Conservation (phyloP, 2,888 invertebrate species). For the Eilema sororculum region DNA sequence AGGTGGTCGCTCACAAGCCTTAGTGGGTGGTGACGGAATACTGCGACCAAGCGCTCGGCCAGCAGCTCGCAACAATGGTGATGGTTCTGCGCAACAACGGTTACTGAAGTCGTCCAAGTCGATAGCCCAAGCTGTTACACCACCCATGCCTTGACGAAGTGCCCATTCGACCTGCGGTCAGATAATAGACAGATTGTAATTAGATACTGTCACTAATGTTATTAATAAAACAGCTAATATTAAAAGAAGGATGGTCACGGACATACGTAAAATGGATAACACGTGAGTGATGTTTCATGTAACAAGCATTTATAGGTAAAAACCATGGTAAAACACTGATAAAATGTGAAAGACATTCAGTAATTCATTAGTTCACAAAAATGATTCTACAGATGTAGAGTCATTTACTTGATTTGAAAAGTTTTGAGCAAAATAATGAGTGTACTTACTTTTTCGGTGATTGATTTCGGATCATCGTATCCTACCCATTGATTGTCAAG, state of each 20-base stretch:
- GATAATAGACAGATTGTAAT: not conserved
- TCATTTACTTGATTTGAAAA: not conserved
- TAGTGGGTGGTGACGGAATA: constrained; percentile 82
- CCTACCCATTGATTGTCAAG: constrained; percentile 95
- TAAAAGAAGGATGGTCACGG: no score
- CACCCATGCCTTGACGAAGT: constrained; percentile 90
- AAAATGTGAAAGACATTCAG: not conserved
- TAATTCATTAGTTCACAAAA: not conserved
- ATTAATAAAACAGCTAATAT: not conserved
- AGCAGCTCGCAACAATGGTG: constrained; percentile 92
- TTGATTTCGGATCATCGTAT: constrained; percentile 93
- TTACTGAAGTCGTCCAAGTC: constrained; percentile 96
- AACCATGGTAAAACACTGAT: not conserved
- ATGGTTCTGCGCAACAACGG: constrained; percentile 93
- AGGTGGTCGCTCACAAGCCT: constrained; percentile 90
- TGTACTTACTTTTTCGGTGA: constrained; percentile 88
- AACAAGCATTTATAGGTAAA: no score
- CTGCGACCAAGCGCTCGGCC: constrained; percentile 91
- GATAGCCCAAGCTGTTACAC: constrained; percentile 95
- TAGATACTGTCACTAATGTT: not conserved
- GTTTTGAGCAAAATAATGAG: not conserved
- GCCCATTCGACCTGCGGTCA: constrained; percentile 89
- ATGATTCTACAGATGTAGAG: not conserved
- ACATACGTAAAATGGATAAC: no score
- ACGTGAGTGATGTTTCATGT: no score